Evolutionary conservation across 2,888 invertebrate species (phyloP).

Genomic region (Penaeus monodon): DNA sequence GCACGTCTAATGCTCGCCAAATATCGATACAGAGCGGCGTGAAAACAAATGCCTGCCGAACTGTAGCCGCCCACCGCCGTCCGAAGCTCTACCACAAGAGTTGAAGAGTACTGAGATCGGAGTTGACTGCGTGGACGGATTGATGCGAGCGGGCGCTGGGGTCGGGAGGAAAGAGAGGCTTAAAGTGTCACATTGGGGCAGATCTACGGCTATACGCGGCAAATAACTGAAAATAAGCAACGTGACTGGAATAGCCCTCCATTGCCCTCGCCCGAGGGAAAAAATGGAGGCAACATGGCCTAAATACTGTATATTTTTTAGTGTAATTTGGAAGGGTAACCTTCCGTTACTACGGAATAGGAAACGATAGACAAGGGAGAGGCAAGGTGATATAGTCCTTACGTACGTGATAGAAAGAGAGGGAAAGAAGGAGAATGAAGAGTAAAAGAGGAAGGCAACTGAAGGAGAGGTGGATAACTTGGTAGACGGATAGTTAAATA

Average conservation of each 20-base stretch:
- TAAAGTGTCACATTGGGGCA: constrained; percentile 64
- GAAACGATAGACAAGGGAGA: too few relatives aligned
- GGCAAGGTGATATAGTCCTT: too few relatives aligned
- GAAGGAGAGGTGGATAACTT: neutral
- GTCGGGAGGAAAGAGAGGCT: constrained; percentile 59
- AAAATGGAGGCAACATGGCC: constrained; percentile 35
- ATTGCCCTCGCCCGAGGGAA: constrained; percentile 42
- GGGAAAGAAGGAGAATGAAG: neutral
- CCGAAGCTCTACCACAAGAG: constrained; percentile 52
- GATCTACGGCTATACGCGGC: constrained; percentile 64
- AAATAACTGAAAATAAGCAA: constrained; percentile 65
- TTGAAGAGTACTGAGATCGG: constrained; percentile 51
- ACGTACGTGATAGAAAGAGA: too few relatives aligned
- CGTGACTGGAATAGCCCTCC: constrained; percentile 61
- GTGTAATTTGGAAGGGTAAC: constrained; percentile 40
- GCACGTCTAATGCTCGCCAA: neutral
- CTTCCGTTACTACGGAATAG: too few relatives aligned
- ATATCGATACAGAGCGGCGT: constrained; percentile 3
- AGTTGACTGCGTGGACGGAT: constrained; percentile 62
- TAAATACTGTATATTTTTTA: constrained; percentile 47
- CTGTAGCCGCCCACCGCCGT: constrained; percentile 23
- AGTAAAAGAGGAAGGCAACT: neutral
- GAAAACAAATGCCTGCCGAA: constrained; percentile 39
- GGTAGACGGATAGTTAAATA: neutral
- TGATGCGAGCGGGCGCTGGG: constrained; percentile 54